phyloP scores from a whole-genome alignment of 2,113 vertebrate species.

The Agelaius phoeniceus region DNA sequence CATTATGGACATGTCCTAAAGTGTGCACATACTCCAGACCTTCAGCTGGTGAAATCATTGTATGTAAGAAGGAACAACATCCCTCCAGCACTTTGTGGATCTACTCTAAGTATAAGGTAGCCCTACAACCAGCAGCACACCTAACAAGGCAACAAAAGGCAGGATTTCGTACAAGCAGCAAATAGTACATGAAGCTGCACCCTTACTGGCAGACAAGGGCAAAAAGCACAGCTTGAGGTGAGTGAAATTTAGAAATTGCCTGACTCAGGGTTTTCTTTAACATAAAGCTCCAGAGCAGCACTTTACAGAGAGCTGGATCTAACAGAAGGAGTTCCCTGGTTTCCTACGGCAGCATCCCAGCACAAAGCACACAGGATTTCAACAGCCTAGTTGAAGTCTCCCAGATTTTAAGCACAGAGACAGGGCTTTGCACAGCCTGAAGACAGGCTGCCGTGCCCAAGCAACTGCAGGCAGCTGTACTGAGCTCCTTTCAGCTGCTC shows the following conservation, averaged over 20 bases:
- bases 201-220: not conserved
- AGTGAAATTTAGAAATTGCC: not conserved
- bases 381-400: not conserved
- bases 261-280: not conserved
- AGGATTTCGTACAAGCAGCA: not conserved
- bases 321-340: not conserved
- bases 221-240: not conserved
- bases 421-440: not conserved
- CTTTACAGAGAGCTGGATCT: not conserved
- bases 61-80: not conserved
- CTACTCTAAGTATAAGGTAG: not conserved
- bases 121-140: not conserved
- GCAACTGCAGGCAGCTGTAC: not conserved
- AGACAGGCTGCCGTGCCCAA: not conserved
- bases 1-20: too few relatives aligned
- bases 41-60: not conserved
- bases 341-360: not conserved
- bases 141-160: accelerated
- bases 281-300: not conserved
- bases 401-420: not conserved
- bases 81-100: not conserved
- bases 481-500: slow-evolving; percentile 14
- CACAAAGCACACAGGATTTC: not conserved
- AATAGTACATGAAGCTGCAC: accelerated
- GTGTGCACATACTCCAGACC: not conserved